Conservation (phyloP, 2,888 invertebrate species). For the Volucella bombylans region DNA sequence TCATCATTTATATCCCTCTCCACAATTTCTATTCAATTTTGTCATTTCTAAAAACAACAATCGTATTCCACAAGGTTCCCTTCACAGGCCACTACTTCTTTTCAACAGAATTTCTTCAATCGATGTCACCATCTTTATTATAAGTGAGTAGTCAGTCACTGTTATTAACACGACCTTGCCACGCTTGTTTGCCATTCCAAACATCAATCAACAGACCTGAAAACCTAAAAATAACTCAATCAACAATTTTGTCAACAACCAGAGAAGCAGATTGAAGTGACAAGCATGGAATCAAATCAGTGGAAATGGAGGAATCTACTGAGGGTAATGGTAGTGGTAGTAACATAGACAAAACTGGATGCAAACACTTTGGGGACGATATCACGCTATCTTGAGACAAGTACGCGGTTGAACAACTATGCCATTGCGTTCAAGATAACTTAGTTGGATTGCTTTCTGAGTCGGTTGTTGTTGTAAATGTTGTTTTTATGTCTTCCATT, state of each 20-base stretch:
- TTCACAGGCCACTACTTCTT: conserved; percentile 22
- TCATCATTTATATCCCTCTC: background rate
- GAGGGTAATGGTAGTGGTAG: background rate
- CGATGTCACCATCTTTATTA: background rate
- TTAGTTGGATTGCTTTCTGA: conserved; percentile 20
- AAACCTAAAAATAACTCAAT: conserved; percentile 25
- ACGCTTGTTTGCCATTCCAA: conserved; percentile 31
- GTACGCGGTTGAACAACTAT: conserved; percentile 39
- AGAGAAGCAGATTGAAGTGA: too few species aligned
- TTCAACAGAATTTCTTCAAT: background rate
- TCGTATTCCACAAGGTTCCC: conserved; percentile 30
- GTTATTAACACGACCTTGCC: conserved; percentile 27
- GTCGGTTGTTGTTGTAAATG: background rate
- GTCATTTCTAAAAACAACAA: background rate
- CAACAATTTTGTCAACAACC: conserved; percentile 18
- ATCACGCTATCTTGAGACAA: conserved; percentile 22
- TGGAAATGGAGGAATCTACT: too few species aligned
- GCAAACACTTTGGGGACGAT: conserved; percentile 8
- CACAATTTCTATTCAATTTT: background rate
- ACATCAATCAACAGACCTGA: conserved; percentile 43
- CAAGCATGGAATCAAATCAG: too few species aligned
- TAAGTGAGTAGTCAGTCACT: background rate
- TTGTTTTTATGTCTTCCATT: conserved; percentile 20
- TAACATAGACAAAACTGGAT: background rate
- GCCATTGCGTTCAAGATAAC: conserved; percentile 54